Evolutionary conservation across 2,113 vertebrate species (phyloP), one percentile per base, ranked within the genome.

Genomic region (Poeciliopsis occidentalis): DNA sequence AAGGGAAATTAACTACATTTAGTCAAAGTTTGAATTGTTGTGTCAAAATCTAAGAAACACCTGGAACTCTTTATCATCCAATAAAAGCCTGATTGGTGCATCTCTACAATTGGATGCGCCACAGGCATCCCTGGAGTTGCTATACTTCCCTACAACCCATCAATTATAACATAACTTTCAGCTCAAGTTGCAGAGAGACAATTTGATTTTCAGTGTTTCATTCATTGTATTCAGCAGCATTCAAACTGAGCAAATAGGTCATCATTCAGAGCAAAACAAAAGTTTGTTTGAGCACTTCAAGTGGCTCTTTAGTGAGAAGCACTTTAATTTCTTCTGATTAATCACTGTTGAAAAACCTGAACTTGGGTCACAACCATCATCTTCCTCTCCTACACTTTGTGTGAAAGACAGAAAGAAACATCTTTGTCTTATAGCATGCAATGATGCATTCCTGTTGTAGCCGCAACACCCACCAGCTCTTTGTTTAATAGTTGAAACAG

Each of bases 401-500:
- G 31, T 79, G 65, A 68, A 39, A 85, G 60, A 57, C 22, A 57
- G 10, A 26, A 12, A 75, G 34, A 81, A 54, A 71, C 69, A 74
- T 62, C 37, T 62, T 34, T 65, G n/a, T 81, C 41, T 72, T 71
- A 64, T 65, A 78, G 64, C 73, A 62, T 80, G 62, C 73, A 79
- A 31, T 78, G 71, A 82, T 80, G 70, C 72, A 34, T 79, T 51
- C 37, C 54, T 73, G 70, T 71, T 66, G 54, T 26, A 66, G 70
- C 71, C 54, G 65, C 78, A 75, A 85, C 76, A 79, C 82, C 86
- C 84, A 85, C 86, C 71, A 68, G 70, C 76, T 80, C 65, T 73
- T 84, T 84, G 73, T 85, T 88, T 73, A 79, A 85, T 71, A 74
- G 64, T 88, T 87, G 78, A 83, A 69, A 88, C 54, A 76, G 41